phyloP scores from a whole-genome alignment of 2,888 invertebrate species.

The Caenorhabditis doughertyi region DNA sequence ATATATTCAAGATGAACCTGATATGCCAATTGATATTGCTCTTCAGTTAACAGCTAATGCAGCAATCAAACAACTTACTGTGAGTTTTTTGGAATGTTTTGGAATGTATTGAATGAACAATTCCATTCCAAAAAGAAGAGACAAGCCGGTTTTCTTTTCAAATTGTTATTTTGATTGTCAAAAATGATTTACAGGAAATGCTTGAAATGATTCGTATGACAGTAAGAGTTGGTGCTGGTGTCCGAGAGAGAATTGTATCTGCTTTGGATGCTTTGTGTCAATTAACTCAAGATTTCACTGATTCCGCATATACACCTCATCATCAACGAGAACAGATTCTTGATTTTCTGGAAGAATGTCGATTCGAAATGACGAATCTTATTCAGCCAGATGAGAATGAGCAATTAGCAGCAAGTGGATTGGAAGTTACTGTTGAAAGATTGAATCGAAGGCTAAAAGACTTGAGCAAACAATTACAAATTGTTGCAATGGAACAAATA shows the following conservation, averaged over 20 bases:
- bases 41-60: constrained; percentile 87
- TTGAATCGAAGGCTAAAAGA: constrained; percentile 81
- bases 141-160: no score
- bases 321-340: constrained; percentile 97
- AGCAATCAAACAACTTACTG: constrained; percentile 90
- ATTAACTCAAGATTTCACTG: constrained; percentile 88
- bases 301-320: constrained; percentile 98
- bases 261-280: constrained; percentile 94
- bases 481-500: constrained; percentile 84
- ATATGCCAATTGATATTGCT: constrained; percentile 83
- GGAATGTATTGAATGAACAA: no score
- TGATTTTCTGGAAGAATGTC: constrained; percentile 90
- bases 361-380: constrained; percentile 92
- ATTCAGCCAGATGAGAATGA: constrained; percentile 85
- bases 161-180: neutral
- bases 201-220: constrained; percentile 92
- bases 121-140: no score
- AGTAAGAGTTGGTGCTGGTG: constrained; percentile 86
- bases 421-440: constrained; percentile 82
- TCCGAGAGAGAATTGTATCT: constrained; percentile 89
- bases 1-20: constrained; percentile 72
- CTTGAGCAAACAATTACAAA: constrained; percentile 83
- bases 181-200: constrained; percentile 85
- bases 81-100: no score
- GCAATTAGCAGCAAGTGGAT: constrained; percentile 66